These are phyloP conservation scores for Odontamblyopus lacepedii DNA, from an alignment of 2,797 vertebrate genomes.

Conservation along the genomic window DNA sequence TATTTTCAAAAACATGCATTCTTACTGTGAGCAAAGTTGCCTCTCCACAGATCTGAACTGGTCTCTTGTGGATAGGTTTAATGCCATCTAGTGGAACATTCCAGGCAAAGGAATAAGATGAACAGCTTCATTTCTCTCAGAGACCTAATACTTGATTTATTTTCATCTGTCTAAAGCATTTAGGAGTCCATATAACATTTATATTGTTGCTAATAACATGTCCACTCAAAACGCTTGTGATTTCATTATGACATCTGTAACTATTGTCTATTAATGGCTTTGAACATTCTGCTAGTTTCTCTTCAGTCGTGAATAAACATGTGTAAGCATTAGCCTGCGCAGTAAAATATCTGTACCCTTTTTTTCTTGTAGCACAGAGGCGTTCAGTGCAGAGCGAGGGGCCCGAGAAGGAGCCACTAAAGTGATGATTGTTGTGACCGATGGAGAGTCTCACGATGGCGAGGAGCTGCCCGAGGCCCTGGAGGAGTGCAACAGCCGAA, in stretches of 20 bases:
- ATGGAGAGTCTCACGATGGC: slow-evolving; percentile 94
- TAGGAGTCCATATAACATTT: too few relatives aligned
- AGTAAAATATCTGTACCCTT: neutral
- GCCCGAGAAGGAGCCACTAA: slow-evolving; percentile 86
- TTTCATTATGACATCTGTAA: neutral
- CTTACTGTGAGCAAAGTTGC: too few relatives aligned
- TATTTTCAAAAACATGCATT: too few relatives aligned
- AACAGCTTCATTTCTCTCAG: too few relatives aligned
- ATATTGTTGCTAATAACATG: too few relatives aligned
- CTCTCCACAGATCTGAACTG: too few relatives aligned
- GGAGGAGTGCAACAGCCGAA: slow-evolving; percentile 82
- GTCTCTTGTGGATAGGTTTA: too few relatives aligned
- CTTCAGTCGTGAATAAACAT: neutral
- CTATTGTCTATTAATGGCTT: neutral
- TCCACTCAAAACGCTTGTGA: neutral
- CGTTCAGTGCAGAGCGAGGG: slow-evolving; percentile 84
- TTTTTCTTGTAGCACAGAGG: slow-evolving; percentile 81
- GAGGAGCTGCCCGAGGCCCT: slow-evolving; percentile 86
- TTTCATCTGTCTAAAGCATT: too few relatives aligned
- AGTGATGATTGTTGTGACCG: slow-evolving; percentile 94
- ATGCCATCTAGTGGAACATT: too few relatives aligned
- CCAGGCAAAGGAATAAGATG: too few relatives aligned
- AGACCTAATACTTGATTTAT: too few relatives aligned
- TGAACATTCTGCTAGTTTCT: neutral
- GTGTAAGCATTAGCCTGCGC: neutral